Percentiles rank a stretch among this genome's conserved stretches.
Conservation (phyloP, 2,113 vertebrate species). For the Aspiorhynchus laticeps region DNA sequence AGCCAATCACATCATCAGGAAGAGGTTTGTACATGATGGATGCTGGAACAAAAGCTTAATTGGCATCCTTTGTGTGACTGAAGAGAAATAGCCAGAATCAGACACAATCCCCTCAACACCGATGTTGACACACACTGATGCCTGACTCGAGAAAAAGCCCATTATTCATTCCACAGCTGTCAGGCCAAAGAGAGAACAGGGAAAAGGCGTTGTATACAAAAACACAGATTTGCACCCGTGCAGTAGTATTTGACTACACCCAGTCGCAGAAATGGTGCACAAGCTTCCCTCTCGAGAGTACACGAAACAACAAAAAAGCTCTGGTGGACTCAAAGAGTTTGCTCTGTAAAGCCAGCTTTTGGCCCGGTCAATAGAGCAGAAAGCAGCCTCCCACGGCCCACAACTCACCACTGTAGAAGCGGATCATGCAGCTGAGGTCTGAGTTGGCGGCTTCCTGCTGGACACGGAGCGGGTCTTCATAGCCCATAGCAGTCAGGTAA, state of each 20-base stretch:
- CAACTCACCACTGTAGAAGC: conserved; percentile 92
- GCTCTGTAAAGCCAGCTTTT: conserved; percentile 1
- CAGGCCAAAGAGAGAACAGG: conserved; percentile 14
- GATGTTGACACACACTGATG: conserved; percentile 34
- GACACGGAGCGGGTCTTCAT: conserved; percentile 84
- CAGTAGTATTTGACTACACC: neutral
- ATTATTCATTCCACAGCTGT: conserved; percentile 21
- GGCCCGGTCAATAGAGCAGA: neutral
- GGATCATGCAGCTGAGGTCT: conserved; percentile 96
- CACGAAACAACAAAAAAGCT: neutral
- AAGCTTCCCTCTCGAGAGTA: neutral
- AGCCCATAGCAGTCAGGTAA: conserved; percentile 88
- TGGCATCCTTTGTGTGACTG: conserved; percentile 28
- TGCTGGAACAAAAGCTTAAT: conserved; percentile 34
- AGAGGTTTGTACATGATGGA: neutral
- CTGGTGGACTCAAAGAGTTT: neutral
- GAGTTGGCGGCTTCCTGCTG: conserved; percentile 92
- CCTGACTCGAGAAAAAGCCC: conserved; percentile 25
- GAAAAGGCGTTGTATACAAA: neutral
- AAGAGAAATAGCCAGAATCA: conserved; percentile 13
- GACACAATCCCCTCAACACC: conserved; percentile 17
- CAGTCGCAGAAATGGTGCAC: neutral
- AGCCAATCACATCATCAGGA: conserved; percentile 7
- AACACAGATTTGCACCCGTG: conserved; percentile 4
- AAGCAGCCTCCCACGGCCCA: neutral